Percentiles rank a stretch among this genome's conserved stretches.
Evolutionary conservation across 2,113 vertebrate genomes (phyloP).

Genomic region (Epinephelus moara): DNA sequence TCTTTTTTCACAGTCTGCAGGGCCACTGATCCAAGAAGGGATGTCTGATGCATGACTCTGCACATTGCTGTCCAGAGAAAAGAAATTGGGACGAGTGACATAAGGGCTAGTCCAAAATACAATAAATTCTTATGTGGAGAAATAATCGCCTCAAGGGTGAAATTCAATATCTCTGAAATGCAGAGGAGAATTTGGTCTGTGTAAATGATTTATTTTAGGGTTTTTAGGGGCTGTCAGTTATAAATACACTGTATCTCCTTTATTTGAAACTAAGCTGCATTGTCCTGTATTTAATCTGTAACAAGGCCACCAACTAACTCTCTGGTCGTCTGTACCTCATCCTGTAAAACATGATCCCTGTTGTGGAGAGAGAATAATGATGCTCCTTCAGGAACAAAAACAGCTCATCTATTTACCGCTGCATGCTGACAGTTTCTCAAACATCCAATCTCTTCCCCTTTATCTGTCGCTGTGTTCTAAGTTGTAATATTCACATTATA

Average conservation of each 20-base stretch:
- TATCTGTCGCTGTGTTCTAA: not conserved
- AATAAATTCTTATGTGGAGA: constrained; percentile 33
- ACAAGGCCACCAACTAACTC: not conserved
- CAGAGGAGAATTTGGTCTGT: constrained; percentile 25
- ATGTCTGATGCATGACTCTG: constrained; percentile 57
- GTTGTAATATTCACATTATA: constrained; percentile 25
- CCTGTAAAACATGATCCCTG: constrained; percentile 28
- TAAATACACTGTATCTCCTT: not conserved
- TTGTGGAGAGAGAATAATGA: constrained; percentile 33
- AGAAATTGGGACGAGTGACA: constrained; percentile 24
- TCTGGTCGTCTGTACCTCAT: not conserved
- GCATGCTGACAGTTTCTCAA: constrained; percentile 10
- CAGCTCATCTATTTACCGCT: constrained; percentile 15
- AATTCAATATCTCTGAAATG: constrained; percentile 18
- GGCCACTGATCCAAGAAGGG: constrained; percentile 46
- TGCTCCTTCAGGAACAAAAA: constrained; percentile 21
- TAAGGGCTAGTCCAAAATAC: constrained; percentile 15
- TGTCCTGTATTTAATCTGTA: constrained; percentile 2
- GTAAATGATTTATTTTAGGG: constrained; percentile 1
- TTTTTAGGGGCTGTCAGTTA: not conserved
- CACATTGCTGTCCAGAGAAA: constrained; percentile 31
- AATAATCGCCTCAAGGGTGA: constrained; percentile 33
- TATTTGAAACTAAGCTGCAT: not conserved
- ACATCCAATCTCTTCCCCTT: not conserved
- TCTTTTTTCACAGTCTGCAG: constrained; percentile 52